Evolutionary conservation across 2,113 vertebrate genomes (phyloP).

Genomic region (human (Homo sapiens)): GRCh38 chr1:151764001-151764500

Average conservation of each 20-base stretch:
- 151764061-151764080: neutral
- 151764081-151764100: neutral
- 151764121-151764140: neutral
- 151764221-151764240: neutral
- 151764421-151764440: neutral
- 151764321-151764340: neutral
- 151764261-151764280: neutral
- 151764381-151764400: neutral
- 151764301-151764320: neutral
- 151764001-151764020: neutral
- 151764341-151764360: neutral
- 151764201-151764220: neutral
- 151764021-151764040: neutral
- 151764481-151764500: neutral
- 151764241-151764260: neutral
- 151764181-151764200: neutral
- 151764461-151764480: neutral
- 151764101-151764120: neutral
- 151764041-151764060: neutral
- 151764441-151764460: neutral
- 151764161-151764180: neutral
- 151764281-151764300: neutral
- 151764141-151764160: neutral
- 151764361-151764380: neutral
- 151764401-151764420: neutral